Conservation (phyloP, 2,797 vertebrate species). For the Ctenopoma kingsleyae region DNA sequence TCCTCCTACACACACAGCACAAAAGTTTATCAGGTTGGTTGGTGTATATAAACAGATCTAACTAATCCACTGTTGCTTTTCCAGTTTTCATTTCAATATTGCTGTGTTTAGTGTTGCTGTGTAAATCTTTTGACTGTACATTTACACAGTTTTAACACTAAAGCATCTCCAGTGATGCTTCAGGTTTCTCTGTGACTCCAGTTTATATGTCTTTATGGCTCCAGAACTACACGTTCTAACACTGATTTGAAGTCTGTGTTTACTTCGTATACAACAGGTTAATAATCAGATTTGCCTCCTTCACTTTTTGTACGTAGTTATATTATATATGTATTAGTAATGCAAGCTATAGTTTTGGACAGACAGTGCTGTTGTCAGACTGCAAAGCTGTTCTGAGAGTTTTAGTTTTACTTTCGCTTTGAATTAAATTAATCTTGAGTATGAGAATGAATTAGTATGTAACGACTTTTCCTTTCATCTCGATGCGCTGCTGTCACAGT, state of each 20-base stretch:
- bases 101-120: neutral
- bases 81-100: neutral
- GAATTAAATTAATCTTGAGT: neutral
- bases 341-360: neutral
- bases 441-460: neutral
- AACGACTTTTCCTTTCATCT: constrained; percentile 4
- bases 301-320: neutral
- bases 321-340: neutral
- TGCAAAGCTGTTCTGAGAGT: neutral
- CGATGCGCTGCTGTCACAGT: neutral
- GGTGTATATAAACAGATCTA: constrained; percentile 1
- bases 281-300: neutral
- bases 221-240: too few relatives aligned
- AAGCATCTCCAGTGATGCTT: too few relatives aligned
- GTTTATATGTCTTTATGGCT: too few relatives aligned
- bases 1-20: constrained; percentile 87
- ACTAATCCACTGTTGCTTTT: neutral
- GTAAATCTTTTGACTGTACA: too few relatives aligned
- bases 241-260: neutral
- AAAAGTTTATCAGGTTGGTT: constrained; percentile 11
- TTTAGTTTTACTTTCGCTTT: constrained; percentile 10
- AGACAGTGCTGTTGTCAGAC: neutral
- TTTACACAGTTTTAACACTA: too few relatives aligned
- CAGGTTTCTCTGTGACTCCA: too few relatives aligned
- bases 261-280: neutral